Conservation (phyloP, 2,113 vertebrate species). For the Lynx canadensis region DNA sequence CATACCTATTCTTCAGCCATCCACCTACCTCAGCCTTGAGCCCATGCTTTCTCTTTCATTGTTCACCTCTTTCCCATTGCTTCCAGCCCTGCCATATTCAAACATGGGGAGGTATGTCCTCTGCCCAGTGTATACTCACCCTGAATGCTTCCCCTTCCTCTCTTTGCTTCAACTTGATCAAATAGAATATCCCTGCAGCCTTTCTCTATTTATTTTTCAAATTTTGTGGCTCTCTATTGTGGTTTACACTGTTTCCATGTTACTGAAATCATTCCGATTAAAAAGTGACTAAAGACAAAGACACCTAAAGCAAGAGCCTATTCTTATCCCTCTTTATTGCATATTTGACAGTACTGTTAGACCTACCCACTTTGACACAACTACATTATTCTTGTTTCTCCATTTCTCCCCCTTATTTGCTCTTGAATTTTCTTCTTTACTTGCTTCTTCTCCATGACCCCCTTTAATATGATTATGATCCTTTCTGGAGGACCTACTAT, state of each 20-base stretch:
- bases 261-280: background rate
- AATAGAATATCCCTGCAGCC: background rate
- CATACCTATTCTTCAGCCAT: background rate
- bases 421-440: background rate
- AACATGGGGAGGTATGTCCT: background rate
- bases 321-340: background rate
- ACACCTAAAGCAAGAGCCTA: background rate
- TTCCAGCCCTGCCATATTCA: background rate
- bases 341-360: background rate
- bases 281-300: background rate
- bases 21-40: background rate
- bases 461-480: background rate
- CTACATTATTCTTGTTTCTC: background rate
- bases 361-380: background rate
- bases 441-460: background rate
- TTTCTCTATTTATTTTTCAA: background rate
- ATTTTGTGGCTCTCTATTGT: background rate
- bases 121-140: too few species aligned
- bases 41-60: background rate
- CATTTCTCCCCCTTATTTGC: background rate
- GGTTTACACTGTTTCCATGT: background rate
- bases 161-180: background rate
- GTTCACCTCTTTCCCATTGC: background rate
- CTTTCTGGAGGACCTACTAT: background rate
- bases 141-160: background rate